Evolutionary conservation across 2,113 vertebrate genomes (phyloP).

Genomic region (Perccottus glenii): DNA sequence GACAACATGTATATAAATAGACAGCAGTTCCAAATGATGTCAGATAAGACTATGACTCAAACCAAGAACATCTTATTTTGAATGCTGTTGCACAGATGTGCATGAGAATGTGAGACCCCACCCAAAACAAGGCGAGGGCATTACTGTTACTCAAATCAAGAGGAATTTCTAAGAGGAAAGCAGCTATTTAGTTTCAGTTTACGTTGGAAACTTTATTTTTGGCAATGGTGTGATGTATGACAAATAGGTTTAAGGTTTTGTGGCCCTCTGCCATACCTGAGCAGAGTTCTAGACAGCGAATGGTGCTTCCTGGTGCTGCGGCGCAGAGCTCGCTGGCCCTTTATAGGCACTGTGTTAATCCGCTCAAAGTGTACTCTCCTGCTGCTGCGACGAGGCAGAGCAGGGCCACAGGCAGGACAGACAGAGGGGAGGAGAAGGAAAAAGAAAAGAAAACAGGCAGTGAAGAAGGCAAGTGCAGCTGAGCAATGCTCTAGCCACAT

Average conservation of each 20-base stretch:
- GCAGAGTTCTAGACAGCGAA: conserved; percentile 91
- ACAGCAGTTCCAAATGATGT: neutral
- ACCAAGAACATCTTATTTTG: conserved; percentile 7
- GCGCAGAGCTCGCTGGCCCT: conserved; percentile 85
- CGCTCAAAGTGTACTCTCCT: conserved; percentile 93
- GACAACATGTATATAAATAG: neutral
- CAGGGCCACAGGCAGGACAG: conserved; percentile 11
- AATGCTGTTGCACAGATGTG: conserved; percentile 27
- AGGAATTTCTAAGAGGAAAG: conserved; percentile 20
- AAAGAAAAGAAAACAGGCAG: conserved; percentile 56
- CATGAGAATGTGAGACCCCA: conserved; percentile 8
- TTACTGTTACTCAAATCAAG: conserved; percentile 16
- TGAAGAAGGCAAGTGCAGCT: conserved; percentile 70
- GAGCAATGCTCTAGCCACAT: conserved; percentile 43
- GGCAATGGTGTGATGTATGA: conserved; percentile 17
- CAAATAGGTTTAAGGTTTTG: conserved; percentile 10
- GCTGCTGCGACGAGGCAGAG: conserved; percentile 80
- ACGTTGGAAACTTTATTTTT: conserved; percentile 2
- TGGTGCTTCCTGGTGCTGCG: conserved; percentile 86
- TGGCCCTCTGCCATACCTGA: conserved; percentile 86
- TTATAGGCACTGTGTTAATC: conserved; percentile 92
- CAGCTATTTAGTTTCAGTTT: conserved; percentile 37
- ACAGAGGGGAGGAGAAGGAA: conserved; percentile 39
- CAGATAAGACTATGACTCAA: conserved; percentile 9
- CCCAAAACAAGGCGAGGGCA: neutral